A percentile compares a stretch with the other conserved stretches of the same genome.
Conservation (phyloP, 1,140 invertebrate species). For the Plectrocnemia conspersa region DNA sequence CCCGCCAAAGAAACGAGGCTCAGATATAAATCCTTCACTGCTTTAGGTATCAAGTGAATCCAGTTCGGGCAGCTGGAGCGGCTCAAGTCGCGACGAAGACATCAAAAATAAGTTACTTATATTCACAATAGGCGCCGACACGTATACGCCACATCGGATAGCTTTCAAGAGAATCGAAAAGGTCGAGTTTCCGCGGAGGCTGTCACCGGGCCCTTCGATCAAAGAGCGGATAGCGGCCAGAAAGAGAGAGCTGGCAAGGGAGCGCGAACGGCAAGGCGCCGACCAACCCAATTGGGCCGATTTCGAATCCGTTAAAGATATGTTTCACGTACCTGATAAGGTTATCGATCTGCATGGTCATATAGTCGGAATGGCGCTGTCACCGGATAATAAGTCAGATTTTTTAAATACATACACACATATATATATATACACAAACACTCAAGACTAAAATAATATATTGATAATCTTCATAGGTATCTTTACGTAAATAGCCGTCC, state of each 20-base stretch:
- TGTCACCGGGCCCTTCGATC: constrained; percentile 65
- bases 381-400: constrained; percentile 79
- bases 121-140: constrained; percentile 80
- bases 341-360: constrained; percentile 84
- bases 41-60: constrained; percentile 23
- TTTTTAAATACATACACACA: no score
- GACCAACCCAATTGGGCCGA: constrained; percentile 60
- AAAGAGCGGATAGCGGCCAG: constrained; percentile 61
- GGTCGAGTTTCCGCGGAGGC: constrained; percentile 64
- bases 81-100: constrained; percentile 46
- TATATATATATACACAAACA: no score
- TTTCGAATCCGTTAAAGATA: constrained; percentile 63
- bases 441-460: constrained; percentile 17
- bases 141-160: constrained; percentile 84
- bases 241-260: constrained; percentile 49
- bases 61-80: constrained; percentile 29
- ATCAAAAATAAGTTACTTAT: constrained; percentile 58
- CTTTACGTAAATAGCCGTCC: constrained; percentile 83
- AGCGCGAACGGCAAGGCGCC: constrained; percentile 37
- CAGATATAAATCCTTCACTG: background rate
- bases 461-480: constrained; percentile 60
- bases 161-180: constrained; percentile 77
- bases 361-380: constrained; percentile 84
- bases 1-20: no score
- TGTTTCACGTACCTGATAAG: constrained; percentile 76